A percentile compares a stretch with the other conserved stretches of the same genome.
phyloP scores from a whole-genome alignment of 2,113 vertebrate species.

The Takifugu bimaculatus region DNA sequence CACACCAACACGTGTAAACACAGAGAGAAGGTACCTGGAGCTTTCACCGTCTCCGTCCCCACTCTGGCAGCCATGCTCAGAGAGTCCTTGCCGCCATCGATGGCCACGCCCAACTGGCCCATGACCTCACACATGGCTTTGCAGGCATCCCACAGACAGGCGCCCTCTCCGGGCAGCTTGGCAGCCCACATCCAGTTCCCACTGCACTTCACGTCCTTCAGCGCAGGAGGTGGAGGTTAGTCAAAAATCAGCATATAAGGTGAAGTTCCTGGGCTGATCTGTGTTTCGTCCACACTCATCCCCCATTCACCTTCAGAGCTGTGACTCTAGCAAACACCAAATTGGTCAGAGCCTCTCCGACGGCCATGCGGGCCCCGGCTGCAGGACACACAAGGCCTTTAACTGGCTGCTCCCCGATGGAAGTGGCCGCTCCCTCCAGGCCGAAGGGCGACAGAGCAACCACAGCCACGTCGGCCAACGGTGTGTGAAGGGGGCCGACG shows the following conservation, averaged over 20 bases:
- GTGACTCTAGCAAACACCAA: conserved; percentile 86
- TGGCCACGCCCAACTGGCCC: conserved; percentile 82
- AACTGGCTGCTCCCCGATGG: conserved; percentile 90
- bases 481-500: conserved; percentile 90
- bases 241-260: not conserved
- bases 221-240: conserved; percentile 3
- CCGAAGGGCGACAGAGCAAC: conserved; percentile 85
- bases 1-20: not conserved
- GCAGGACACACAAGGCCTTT: conserved; percentile 84
- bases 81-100: conserved; percentile 92
- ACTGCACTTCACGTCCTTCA: conserved; percentile 89
- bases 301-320: conserved; percentile 72
- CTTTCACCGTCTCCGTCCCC: conserved; percentile 79
- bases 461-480: conserved; percentile 87
- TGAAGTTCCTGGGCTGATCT: not conserved
- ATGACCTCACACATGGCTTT: conserved; percentile 85
- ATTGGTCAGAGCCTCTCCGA: conserved; percentile 90
- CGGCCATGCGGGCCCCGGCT: conserved; percentile 84
- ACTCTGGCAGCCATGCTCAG: conserved; percentile 93
- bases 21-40: conserved; percentile 76
- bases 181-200: conserved; percentile 97
- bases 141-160: conserved; percentile 81
- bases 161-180: conserved; percentile 86
- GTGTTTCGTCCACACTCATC: not conserved
- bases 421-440: conserved; percentile 81